Evolutionary conservation across 2,797 vertebrate species (phyloP), one percentile per base, ranked within the genome.

Genomic region (Fistularia tabacaria): DNA sequence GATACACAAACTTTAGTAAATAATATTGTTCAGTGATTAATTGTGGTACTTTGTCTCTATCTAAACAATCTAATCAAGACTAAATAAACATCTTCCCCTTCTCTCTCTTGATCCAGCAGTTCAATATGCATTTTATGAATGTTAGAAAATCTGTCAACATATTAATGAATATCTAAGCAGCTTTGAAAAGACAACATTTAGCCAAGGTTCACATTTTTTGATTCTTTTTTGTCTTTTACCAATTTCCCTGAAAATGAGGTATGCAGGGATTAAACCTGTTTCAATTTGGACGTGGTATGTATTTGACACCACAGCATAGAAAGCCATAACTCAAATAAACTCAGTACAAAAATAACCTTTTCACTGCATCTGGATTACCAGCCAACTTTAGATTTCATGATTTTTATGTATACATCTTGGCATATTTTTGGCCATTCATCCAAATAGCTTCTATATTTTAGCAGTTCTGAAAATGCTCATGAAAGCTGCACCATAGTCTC

Each of bases 1-100:
- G 36, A 73, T 50, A 67, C 64, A 73, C 38, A 52, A 58, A 58
- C 44, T 62, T 37, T 37, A n/a, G 10, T 54, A 63, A 77, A 58
- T 70, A 53, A 76, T 60, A 55, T 46, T 1, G 37, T 37, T 51
- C 38, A 59, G 14, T 36, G 39, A 43, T 59, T 47, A 66, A 56
- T 57, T 52, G 47, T 40, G 38, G 14, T 41, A 4, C 7, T 49
- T 8, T 53, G 51, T 59, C 54, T 54, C n/a, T 25, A 52, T 46
- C 44, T 43, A 46, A 36, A 52, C n/a, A 54, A 62, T 54, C 58
- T 43, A 41, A 58, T 50, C 49, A 64, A 8, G 40, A 57, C 44
- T 43, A 45, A 46, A 59, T 67, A 52, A 37, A 44, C 14, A 45
- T 54, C 38, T 58, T 54, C 36, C 11, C 14, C 43, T 49, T 64